phyloP scores from a whole-genome alignment of 1,140 invertebrate genomes.

The Delia radicum region DNA sequence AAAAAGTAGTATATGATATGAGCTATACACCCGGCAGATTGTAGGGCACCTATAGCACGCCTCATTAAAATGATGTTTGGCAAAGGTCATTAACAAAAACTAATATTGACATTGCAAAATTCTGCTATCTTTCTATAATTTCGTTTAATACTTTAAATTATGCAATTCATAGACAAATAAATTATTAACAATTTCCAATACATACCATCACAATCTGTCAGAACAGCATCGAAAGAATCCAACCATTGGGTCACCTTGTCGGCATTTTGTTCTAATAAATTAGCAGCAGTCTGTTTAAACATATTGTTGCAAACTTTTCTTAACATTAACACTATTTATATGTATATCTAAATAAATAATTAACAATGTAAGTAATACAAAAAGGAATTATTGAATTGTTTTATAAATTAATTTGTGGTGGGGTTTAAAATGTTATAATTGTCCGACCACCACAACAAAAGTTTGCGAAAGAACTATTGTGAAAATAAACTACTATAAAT shows the following conservation, averaged over 20 bases:
- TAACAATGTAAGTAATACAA: not conserved
- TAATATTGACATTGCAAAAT: not conserved
- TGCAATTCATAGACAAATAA: conserved; percentile 2
- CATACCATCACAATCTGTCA: conserved; percentile 84
- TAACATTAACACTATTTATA: not conserved
- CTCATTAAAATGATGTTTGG: not conserved
- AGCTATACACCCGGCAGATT: not conserved
- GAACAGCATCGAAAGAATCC: conserved; percentile 73
- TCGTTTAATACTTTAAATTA: not conserved
- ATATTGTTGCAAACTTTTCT: conserved; percentile 26
- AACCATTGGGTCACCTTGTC: conserved; percentile 66
- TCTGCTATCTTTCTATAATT: not conserved
- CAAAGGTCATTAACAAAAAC: conserved; percentile 14
- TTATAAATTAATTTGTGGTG: too few relatives aligned
- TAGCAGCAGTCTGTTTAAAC: conserved; percentile 48
- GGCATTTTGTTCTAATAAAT: conserved; percentile 50
- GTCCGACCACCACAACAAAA: not conserved
- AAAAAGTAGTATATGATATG: too few relatives aligned
- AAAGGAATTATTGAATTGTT: too few relatives aligned
- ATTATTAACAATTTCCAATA: conserved; percentile 23
- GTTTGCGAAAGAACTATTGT: too few relatives aligned
- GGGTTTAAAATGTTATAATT: too few relatives aligned
- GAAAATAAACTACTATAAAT: too few relatives aligned
- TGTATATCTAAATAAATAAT: not conserved
- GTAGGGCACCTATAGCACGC: not conserved